Percentiles rank a stretch among this genome's conserved stretches.
These are phyloP conservation scores for Sceloporus tristichus DNA, from an alignment of 2,113 vertebrate genomes.

Conservation along the genomic window DNA sequence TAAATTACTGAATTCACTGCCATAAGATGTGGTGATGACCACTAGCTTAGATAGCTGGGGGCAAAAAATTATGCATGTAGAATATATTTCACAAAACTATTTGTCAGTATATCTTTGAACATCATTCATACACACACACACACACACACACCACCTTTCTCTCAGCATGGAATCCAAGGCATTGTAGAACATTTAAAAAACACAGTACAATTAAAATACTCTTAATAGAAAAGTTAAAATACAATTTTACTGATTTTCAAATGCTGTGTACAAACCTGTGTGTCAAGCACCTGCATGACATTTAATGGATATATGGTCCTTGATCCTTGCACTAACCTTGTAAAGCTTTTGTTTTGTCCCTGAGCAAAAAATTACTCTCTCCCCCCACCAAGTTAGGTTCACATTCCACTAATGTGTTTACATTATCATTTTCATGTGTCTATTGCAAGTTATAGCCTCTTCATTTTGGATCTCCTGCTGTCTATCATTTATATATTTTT, in stretches of 20 bases:
- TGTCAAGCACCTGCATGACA: background rate
- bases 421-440: background rate
- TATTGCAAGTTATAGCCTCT: background rate
- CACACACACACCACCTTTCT: no score
- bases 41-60: background rate
- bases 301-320: background rate
- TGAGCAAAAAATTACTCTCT: background rate
- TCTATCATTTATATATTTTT: background rate
- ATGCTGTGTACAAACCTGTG: background rate
- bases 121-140: no score
- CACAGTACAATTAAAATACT: no score
- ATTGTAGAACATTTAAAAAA: no score
- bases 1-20: background rate
- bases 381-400: background rate
- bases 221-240: background rate
- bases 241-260: background rate
- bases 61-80: background rate
- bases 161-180: no score
- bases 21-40: background rate
- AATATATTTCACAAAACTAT: background rate
- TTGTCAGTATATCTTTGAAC: background rate
- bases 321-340: background rate
- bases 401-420: background rate
- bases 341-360: background rate
- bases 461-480: background rate